phyloP scores from a whole-genome alignment of 2,113 vertebrate genomes.

The Bufo gargarizans region DNA sequence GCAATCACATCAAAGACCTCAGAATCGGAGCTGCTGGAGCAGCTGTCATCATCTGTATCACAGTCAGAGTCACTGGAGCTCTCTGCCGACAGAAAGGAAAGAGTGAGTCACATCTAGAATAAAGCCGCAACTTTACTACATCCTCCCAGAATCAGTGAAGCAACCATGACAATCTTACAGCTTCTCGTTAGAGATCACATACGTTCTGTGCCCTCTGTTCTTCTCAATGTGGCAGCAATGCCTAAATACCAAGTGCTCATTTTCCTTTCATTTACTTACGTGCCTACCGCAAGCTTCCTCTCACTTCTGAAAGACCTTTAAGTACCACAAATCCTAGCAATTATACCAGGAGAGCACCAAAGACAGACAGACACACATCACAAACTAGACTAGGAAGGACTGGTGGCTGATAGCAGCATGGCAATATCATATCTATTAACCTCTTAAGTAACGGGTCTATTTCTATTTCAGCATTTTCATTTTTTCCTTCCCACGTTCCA shows the following conservation, averaged over 20 bases:
- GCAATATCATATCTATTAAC: neutral
- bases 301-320: neutral
- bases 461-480: no score
- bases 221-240: neutral
- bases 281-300: neutral
- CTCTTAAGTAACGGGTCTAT: no score
- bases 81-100: slow-evolving; percentile 66
- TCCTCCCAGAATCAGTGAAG: neutral
- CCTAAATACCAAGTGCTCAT: no score
- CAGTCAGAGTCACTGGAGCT: slow-evolving; percentile 94
- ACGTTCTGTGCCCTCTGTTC: neutral
- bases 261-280: neutral
- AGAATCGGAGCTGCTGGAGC: slow-evolving; percentile 91
- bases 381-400: neutral
- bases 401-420: neutral
- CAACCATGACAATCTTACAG: neutral
- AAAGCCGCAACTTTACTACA: slow-evolving; percentile 18
- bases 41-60: slow-evolving; percentile 89
- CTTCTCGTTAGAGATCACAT: neutral
- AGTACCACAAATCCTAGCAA: neutral
- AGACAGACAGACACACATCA: neutral
- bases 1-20: slow-evolving; percentile 97
- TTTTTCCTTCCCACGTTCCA: no score
- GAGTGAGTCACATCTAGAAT: slow-evolving; percentile 31
- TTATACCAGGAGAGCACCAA: neutral